Base-by-base conservation (phyloP, 2,113 vertebrate species). In the Perca fluviatilis region DNA sequence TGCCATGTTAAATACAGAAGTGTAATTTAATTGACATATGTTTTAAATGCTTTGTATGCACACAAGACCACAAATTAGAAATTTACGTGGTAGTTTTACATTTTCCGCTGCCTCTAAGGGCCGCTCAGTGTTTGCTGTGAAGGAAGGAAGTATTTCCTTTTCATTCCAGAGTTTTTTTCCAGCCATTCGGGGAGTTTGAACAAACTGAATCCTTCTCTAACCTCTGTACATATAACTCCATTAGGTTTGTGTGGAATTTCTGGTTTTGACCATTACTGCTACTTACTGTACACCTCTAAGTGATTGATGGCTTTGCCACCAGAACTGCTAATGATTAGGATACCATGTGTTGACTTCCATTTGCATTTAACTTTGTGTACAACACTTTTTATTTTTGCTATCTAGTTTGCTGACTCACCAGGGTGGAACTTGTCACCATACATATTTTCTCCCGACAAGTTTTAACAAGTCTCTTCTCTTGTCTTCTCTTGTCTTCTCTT, bases 101-200 rank as follows among this genome's bases (percentile, higher is more conserved):
- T 75, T 83, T 88, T 82, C 65, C 80, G 23, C 19, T 40, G 57
- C 62, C 57, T 82, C n/a, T 40, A 50, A 30, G 25, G 56, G 65
- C n/a, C 65, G 23, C 81, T 77, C 62, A 3, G 51, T 60, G 80
- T 84, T 84, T 80, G 51, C 57, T 77, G 50, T 19, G 25, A 23
- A 88, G 79, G 88, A 88, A 90, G 85, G 67, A 88, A 90, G 67
- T 78, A n/a, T 81, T 90, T 86, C 76, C 84, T 80, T 13, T 84
- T 83, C 71, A 36, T 85, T 74, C 3, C 49, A 25, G 65, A 80
- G 86, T 86, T 88, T 88, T 85, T 77, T 85, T 77, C 43, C 64
- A 86, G 77, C 12, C 47, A 47, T 43, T 47, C 19, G 4, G 21
- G 40, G 30, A 30, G 36, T 69, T 64, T 54, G 19, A 77, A 58